Conservation (phyloP, 1,140 invertebrate species). For the Heterodera carotae region DNA sequence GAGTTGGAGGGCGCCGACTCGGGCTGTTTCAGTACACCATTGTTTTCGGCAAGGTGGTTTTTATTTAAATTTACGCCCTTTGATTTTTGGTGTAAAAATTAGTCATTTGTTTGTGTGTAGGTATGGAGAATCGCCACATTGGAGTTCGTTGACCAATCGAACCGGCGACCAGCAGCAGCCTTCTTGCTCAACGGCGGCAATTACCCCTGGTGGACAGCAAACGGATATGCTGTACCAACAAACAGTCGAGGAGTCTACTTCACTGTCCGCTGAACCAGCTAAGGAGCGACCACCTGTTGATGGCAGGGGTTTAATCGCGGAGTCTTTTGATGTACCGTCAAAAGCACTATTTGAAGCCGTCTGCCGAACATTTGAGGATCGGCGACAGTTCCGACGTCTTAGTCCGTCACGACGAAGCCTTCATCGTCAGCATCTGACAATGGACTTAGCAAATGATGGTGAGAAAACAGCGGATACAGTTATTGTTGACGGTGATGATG, state of each 20-base stretch:
- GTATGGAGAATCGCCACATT: constrained; percentile 16
- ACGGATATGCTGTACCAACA: no score
- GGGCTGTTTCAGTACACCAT: constrained; percentile 53
- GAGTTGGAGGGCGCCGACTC: constrained; percentile 57
- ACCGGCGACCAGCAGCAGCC: constrained; percentile 24
- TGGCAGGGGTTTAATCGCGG: background rate
- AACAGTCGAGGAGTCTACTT: background rate
- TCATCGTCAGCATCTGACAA: background rate
- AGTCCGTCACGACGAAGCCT: constrained; percentile 1
- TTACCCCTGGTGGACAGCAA: no score
- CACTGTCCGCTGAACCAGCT: background rate
- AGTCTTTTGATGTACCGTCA: constrained; percentile 33
- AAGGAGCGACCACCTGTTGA: background rate
- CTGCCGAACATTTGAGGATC: constrained; percentile 9
- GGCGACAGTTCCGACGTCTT: constrained; percentile 8
- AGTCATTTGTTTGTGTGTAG: background rate
- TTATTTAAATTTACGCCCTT: background rate
- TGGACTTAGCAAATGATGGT: constrained; percentile 1
- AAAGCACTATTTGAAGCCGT: constrained; percentile 30
- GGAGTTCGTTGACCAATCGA: constrained; percentile 12
- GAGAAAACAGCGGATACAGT: background rate
- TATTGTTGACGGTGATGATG: background rate
- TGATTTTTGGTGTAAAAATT: no score
- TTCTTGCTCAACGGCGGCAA: constrained; percentile 6
- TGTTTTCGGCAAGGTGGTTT: constrained; percentile 45